These are phyloP conservation scores for Macrobrachium rosenbergii DNA, from an alignment of 1,140 invertebrate species.

Conservation along the genomic window DNA sequence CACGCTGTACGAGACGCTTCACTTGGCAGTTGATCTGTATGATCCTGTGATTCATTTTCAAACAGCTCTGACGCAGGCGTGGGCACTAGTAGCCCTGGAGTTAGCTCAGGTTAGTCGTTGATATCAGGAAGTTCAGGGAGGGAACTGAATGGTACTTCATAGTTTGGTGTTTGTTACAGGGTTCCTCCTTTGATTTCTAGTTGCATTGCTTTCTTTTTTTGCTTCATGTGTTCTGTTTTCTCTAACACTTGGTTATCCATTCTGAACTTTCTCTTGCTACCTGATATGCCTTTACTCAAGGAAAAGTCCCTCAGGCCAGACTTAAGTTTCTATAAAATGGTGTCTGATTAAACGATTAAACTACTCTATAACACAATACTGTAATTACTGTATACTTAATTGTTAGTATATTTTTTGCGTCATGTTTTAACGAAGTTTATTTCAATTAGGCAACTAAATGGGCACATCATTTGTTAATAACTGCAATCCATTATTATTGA, in stretches of 20 bases:
- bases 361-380: not conserved
- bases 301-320: too few relatives aligned
- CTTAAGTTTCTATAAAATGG: not conserved
- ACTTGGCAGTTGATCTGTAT: conserved; percentile 36
- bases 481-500: too few relatives aligned
- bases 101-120: not conserved
- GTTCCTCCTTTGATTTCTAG: not conserved
- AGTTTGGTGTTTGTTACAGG: too few relatives aligned
- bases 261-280: not conserved
- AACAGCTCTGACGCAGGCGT: conserved; percentile 58
- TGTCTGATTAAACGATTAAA: not conserved
- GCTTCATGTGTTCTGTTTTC: not conserved
- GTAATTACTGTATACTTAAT: not conserved
- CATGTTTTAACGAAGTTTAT: too few relatives aligned
- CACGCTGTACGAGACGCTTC: conserved; percentile 61
- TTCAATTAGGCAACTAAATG: too few relatives aligned
- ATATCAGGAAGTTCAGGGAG: not conserved
- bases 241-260: not conserved
- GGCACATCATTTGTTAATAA: too few relatives aligned
- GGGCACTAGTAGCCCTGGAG: conserved; percentile 55
- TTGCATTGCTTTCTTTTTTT: not conserved
- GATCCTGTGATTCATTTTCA: conserved; percentile 44
- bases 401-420: too few relatives aligned
- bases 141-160: not conserved
- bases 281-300: not conserved